Percentiles rank a stretch among this genome's conserved stretches.
Conservation (phyloP, 2,888 invertebrate species). For the Leptura quadrifasciata region DNA sequence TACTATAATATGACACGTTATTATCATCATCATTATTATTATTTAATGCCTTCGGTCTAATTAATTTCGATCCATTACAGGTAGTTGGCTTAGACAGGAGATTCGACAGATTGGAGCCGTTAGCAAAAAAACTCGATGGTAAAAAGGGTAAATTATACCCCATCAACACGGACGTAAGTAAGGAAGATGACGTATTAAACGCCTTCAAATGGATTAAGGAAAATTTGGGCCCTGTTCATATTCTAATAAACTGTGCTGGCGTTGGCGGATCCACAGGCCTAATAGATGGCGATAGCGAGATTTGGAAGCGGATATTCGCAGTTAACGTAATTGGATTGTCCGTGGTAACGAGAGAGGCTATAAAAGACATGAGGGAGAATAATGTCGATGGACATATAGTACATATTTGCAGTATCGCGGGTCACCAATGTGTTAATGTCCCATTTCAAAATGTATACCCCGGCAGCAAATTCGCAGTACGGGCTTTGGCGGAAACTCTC, state of each 20-base stretch:
- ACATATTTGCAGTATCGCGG: slow-evolving; percentile 13
- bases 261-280: background rate
- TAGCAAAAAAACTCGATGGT: too few relatives aligned
- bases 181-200: too few relatives aligned
- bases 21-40: too few relatives aligned
- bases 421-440: background rate
- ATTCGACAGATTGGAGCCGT: background rate
- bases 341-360: slow-evolving; percentile 56
- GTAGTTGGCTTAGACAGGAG: background rate
- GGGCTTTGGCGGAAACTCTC: too few relatives aligned
- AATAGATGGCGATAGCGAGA: slow-evolving; percentile 41
- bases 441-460: slow-evolving; percentile 13
- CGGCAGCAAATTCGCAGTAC: slow-evolving; percentile 1
- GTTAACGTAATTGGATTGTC: slow-evolving; percentile 4
- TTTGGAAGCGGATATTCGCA: slow-evolving; percentile 26
- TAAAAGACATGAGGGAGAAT: slow-evolving; percentile 54
- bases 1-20: too few relatives aligned
- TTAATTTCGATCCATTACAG: background rate
- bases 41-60: too few relatives aligned
- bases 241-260: too few relatives aligned
- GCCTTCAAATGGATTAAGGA: too few relatives aligned
- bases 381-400: slow-evolving; percentile 56
- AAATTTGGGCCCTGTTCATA: too few relatives aligned
- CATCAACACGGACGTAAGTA: too few relatives aligned
- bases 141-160: too few relatives aligned